phyloP scores from a whole-genome alignment of 1,140 invertebrate species.

The Drosophila cardini region DNA sequence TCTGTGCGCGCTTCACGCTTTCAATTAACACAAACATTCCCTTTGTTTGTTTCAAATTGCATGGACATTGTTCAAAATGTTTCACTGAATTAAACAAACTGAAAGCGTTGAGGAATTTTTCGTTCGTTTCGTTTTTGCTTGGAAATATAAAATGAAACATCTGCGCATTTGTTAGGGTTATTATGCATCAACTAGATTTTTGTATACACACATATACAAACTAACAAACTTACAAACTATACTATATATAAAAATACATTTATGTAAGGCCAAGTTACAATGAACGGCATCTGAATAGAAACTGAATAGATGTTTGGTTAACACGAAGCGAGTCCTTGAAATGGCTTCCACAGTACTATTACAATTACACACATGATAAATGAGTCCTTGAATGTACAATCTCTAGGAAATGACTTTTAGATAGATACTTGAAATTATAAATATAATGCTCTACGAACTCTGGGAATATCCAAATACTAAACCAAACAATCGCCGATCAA shows the following conservation, averaged over 20 bases:
- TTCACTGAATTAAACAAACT: constrained; percentile 71
- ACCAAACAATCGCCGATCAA: neutral
- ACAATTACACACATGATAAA: constrained; percentile 1
- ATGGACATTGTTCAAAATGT: constrained; percentile 80
- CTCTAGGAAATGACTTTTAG: no score
- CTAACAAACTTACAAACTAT: no score
- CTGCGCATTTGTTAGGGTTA: constrained; percentile 75
- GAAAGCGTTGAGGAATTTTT: constrained; percentile 74
- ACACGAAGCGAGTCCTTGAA: constrained; percentile 14
- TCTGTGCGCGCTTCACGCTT: constrained; percentile 73
- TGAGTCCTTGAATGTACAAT: constrained; percentile 4
- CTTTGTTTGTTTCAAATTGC: constrained; percentile 82
- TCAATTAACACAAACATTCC: constrained; percentile 82
- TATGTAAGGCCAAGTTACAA: constrained; percentile 33
- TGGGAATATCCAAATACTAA: neutral
- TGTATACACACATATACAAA: constrained; percentile 32
- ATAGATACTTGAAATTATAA: no score
- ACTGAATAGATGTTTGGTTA: constrained; percentile 4
- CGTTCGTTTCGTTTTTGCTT: constrained; percentile 48
- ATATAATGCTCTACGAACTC: neutral
- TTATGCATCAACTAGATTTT: constrained; percentile 72
- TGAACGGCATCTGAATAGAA: neutral
- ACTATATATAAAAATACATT: neutral
- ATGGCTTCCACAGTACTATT: neutral
- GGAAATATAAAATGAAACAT: constrained; percentile 73